These are phyloP conservation scores for Gulo gulo DNA, from an alignment of 2,113 vertebrate genomes.

Conservation along the genomic window DNA sequence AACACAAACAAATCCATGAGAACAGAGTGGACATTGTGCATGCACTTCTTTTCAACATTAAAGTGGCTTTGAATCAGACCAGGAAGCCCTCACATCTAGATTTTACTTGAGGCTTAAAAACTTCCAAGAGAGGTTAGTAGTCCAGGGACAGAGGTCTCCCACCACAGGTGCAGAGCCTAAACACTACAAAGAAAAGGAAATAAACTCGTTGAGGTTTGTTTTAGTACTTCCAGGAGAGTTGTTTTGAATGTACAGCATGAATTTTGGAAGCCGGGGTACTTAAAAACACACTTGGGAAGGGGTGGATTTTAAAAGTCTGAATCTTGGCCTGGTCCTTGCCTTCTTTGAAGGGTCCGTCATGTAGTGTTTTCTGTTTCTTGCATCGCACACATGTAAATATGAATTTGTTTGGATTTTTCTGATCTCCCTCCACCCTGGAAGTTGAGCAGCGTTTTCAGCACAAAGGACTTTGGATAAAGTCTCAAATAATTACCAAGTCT, in stretches of 20 bases:
- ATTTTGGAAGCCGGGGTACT: constrained; percentile 3
- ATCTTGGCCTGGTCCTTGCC: neutral
- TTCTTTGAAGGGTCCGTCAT: neutral
- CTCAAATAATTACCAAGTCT: neutral
- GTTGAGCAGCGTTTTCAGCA: neutral
- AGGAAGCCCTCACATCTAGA: neutral
- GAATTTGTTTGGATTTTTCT: constrained; percentile 31
- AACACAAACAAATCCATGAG: neutral
- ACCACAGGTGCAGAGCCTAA: neutral
- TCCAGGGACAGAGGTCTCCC: neutral
- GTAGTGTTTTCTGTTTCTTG: constrained; percentile 30
- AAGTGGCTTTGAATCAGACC: neutral
- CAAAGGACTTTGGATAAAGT: constrained; percentile 21
- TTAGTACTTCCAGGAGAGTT: neutral
- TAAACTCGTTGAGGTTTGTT: neutral
- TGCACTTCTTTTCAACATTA: neutral
- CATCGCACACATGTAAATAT: neutral
- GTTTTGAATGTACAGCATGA: neutral
- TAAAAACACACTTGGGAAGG: neutral
- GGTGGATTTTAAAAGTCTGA: neutral
- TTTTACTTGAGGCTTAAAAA: neutral
- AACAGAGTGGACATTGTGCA: neutral
- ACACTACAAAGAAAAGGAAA: neutral
- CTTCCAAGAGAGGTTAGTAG: neutral
- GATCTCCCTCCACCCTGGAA: neutral